A percentile compares a stretch with the other conserved stretches of the same genome.
These are phyloP conservation scores for Urocynchramus pylzowi DNA, from an alignment of 2,113 vertebrate species.

Conservation along the genomic window DNA sequence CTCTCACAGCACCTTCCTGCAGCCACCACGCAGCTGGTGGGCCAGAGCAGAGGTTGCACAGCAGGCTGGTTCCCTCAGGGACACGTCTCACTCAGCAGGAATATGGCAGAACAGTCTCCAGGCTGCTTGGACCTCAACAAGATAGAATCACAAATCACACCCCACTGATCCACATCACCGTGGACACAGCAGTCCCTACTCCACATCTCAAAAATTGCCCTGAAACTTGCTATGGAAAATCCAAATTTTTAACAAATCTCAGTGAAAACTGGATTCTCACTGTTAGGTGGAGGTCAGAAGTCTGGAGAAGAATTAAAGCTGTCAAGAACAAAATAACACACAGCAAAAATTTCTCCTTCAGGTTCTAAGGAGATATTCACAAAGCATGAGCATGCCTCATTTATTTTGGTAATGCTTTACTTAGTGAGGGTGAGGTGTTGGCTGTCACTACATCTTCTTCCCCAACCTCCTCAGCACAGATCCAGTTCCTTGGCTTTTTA, in stretches of 20 bases:
- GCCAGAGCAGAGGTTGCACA: not conserved
- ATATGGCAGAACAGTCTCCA: not conserved
- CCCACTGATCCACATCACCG: accelerated
- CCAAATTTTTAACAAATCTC: not conserved
- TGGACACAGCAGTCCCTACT: not conserved
- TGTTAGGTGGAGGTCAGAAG: not conserved
- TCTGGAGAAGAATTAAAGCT: not conserved
- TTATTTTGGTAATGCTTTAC: not conserved
- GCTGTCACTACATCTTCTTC: accelerated
- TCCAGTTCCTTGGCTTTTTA: not conserved
- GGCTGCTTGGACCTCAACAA: not conserved
- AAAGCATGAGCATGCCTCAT: not conserved
- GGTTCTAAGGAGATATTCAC: not conserved
- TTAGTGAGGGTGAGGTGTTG: not conserved
- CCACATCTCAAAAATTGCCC: not conserved
- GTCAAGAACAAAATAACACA: not conserved
- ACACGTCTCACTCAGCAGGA: accelerated
- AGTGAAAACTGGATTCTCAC: not conserved
- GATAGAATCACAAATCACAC: not conserved
- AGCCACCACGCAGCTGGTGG: accelerated
- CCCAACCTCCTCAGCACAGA: not conserved
- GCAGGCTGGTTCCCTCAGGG: not conserved
- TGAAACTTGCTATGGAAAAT: not conserved
- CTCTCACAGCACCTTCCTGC: not conserved
- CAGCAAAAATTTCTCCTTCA: not conserved